Conservation (phyloP, 2,113 vertebrate genomes). For the Rhea americana region DNA sequence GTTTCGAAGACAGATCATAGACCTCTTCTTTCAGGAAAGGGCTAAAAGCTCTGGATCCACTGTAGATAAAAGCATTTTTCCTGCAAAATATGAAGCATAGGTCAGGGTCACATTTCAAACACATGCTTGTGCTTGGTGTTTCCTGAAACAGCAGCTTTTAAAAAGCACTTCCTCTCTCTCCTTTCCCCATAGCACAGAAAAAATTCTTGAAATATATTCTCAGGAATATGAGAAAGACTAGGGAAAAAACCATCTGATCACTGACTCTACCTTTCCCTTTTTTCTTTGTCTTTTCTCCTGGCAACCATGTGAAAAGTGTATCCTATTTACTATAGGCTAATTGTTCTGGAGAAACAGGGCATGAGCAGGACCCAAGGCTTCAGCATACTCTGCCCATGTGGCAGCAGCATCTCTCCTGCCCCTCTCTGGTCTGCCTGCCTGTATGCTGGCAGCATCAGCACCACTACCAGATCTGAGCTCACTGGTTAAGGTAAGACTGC, state of each 20-base stretch:
- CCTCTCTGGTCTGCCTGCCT: neutral
- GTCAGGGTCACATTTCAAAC: slow-evolving; percentile 27
- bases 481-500: rapidly evolving
- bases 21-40: slow-evolving; percentile 21
- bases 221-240: neutral
- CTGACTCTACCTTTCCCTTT: neutral
- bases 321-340: neutral
- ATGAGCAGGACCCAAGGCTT: neutral
- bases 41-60: slow-evolving; percentile 27
- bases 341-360: neutral
- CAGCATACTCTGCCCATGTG: neutral
- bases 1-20: slow-evolving; percentile 21
- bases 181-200: neutral
- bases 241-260: neutral
- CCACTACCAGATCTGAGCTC: neutral
- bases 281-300: neutral
- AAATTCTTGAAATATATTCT: neutral
- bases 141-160: slow-evolving; percentile 26
- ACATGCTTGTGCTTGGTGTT: neutral
- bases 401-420: neutral
- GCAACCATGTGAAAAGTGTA: neutral
- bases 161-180: neutral
- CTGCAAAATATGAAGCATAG: slow-evolving; percentile 6
- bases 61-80: slow-evolving; percentile 41
- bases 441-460: neutral